A percentile compares a stretch with the other conserved stretches of the same genome.
phyloP scores from a whole-genome alignment of 92 coral and sea anemone genomes.

The Parazoanthus darwini region DNA sequence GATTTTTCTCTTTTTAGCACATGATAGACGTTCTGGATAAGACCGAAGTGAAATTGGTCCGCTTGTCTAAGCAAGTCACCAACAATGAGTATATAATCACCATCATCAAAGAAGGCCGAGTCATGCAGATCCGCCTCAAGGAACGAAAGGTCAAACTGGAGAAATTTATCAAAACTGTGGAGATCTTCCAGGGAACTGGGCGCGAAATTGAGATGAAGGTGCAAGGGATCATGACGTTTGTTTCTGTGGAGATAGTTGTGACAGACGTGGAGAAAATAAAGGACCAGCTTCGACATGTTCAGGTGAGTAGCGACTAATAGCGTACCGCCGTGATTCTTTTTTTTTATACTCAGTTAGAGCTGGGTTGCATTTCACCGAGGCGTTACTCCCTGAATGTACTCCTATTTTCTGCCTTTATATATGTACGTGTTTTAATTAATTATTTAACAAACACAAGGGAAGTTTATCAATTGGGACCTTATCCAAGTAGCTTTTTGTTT shows the following conservation, averaged over 20 bases:
- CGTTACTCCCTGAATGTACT: no score
- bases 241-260: conserved; percentile 84
- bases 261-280: conserved; percentile 80
- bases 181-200: conserved; percentile 83
- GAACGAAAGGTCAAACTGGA: conserved; percentile 88
- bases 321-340: no score
- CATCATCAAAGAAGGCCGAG: conserved; percentile 84
- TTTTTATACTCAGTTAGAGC: no score
- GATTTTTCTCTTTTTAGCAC: conserved; percentile 44
- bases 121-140: conserved; percentile 85
- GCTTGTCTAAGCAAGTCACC: conserved; percentile 82
- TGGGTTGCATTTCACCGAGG: no score
- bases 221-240: conserved; percentile 83
- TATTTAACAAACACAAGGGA: no score
- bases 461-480: no score
- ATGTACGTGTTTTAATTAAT: no score
- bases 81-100: conserved; percentile 90
- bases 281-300: conserved; percentile 86
- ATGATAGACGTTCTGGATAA: conserved; percentile 85
- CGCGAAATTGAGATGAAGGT: conserved; percentile 77
- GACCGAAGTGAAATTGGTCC: conserved; percentile 81
- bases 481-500: no score
- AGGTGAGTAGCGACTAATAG: conserved; percentile 37
- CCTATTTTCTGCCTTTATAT: no score
- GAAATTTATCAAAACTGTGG: conserved; percentile 86